Percentiles rank a stretch among this genome's conserved stretches.
These are phyloP conservation scores for Hoplostethus atlanticus DNA, from an alignment of 2,797 vertebrate genomes.

Conservation along the genomic window DNA sequence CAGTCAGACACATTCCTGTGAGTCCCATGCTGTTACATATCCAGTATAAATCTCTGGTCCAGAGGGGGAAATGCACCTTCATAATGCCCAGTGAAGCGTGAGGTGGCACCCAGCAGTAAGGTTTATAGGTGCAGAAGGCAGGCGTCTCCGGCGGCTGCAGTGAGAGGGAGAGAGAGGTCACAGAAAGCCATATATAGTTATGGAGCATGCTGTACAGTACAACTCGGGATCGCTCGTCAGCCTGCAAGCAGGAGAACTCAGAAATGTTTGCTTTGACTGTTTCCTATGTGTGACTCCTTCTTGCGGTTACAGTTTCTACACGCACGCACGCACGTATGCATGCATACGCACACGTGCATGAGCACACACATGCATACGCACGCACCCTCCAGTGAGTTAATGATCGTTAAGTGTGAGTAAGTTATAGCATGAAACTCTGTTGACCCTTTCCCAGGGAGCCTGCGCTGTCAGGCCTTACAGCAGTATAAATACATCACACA, in stretches of 20 bases:
- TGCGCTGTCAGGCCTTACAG: conserved; percentile 63
- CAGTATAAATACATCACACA: conserved; percentile 75
- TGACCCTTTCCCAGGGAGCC: conserved; percentile 70
- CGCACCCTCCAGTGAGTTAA: conserved; percentile 60
- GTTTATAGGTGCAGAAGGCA: conserved; percentile 63
- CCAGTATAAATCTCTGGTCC: conserved; percentile 56
- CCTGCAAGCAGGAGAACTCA: conserved; percentile 33
- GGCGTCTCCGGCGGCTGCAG: conserved; percentile 50
- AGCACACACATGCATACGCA: conserved; percentile 20
- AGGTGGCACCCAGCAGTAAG: conserved; percentile 52
- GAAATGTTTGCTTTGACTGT: conserved; percentile 63
- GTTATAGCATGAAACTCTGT: conserved; percentile 73
- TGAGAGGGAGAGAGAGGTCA: conserved; percentile 60
- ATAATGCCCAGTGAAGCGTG: conserved; percentile 58
- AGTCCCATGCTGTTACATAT: conserved; percentile 50
- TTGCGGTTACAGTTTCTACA: conserved; percentile 65
- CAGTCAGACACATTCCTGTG: conserved; percentile 37
- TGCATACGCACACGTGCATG: conserved; percentile 18
- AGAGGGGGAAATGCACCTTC: conserved; percentile 35
- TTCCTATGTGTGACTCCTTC: conserved; percentile 67
- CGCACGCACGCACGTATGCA: conserved; percentile 9
- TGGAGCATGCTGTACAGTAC: not conserved
- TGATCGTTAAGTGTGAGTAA: conserved; percentile 69
- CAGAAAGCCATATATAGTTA: conserved; percentile 13
- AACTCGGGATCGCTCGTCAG: conserved; percentile 26